Evolutionary conservation across 2,888 invertebrate species (phyloP).

Genomic region (Epinotia brunnichana): DNA sequence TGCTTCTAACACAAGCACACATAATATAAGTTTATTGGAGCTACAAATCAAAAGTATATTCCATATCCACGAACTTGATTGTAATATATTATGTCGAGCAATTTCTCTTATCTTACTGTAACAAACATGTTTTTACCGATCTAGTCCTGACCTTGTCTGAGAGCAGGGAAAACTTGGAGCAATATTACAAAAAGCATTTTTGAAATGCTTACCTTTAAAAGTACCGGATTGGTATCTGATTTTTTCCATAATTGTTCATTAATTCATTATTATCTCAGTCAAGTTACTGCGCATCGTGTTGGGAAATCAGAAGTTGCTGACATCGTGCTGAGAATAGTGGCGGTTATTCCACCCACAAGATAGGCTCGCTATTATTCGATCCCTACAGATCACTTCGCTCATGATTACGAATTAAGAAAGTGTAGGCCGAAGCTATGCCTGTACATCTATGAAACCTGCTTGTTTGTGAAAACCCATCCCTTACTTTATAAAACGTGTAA

Average conservation of each 20-base stretch:
- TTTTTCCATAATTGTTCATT: not conserved
- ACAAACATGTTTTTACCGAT: conserved; percentile 24
- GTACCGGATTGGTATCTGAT: not conserved
- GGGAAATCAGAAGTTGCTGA: not conserved
- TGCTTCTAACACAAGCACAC: no score
- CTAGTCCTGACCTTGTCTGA: not conserved
- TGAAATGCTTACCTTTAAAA: not conserved
- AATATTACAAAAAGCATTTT: not conserved
- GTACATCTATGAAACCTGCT: no score
- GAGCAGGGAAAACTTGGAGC: not conserved
- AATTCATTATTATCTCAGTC: no score
- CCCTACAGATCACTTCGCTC: no score
- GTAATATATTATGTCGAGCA: conserved; percentile 4
- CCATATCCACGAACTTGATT: not conserved
- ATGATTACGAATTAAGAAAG: no score
- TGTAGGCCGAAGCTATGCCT: no score
- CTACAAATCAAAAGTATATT: not conserved
- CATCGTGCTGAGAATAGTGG: not conserved
- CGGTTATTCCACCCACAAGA: no score
- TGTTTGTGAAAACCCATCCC: no score
- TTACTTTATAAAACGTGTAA: no score
- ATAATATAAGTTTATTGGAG: no score
- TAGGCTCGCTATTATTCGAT: no score
- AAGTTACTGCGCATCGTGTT: not conserved
- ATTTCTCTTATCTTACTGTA: conserved; percentile 3